phyloP scores from a whole-genome alignment of 2,797 vertebrate species.

The Sylvilagus floridanus region DNA sequence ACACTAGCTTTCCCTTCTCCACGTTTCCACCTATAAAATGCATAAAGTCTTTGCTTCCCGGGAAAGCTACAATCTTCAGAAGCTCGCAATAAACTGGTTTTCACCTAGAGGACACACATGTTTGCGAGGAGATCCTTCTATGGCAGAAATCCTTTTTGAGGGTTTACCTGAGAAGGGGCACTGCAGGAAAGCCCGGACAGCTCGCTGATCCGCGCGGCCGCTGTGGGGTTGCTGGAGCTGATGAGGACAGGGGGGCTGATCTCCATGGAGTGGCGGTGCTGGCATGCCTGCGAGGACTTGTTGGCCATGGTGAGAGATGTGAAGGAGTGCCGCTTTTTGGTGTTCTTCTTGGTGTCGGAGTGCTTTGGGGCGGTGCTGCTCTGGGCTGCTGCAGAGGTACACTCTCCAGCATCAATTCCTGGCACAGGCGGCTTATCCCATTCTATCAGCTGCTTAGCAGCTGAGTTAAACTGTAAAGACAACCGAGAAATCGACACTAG shows the following conservation, averaged over 20 bases:
- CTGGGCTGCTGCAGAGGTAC: conserved; percentile 91
- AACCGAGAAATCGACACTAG: background rate
- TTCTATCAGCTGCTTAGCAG: conserved; percentile 97
- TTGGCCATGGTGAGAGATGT: conserved; percentile 99
- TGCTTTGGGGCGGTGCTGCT: conserved; percentile 92
- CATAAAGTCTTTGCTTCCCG: background rate
- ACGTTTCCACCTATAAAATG: background rate
- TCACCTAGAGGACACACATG: background rate
- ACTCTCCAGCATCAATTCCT: conserved; percentile 92
- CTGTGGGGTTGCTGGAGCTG: conserved; percentile 98
- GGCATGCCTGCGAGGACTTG: conserved; percentile 95
- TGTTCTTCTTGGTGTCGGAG: conserved; percentile 97
- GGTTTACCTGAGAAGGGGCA: conserved; percentile 96
- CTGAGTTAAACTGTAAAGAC: conserved; percentile 94
- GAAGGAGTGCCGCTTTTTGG: conserved; percentile 99
- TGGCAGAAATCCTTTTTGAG: accelerated
- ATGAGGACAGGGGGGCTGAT: conserved; percentile 99
- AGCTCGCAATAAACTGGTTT: background rate
- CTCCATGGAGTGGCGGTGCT: conserved; percentile 99
- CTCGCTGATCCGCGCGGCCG: conserved; percentile 96
- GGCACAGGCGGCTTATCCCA: conserved; percentile 95
- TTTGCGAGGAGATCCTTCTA: accelerated
- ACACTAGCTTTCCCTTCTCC: background rate
- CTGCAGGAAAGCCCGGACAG: conserved; percentile 97
- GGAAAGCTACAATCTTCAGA: background rate